Conservation (phyloP, 2,888 invertebrate genomes). For the Xestia sexstrigata region DNA sequence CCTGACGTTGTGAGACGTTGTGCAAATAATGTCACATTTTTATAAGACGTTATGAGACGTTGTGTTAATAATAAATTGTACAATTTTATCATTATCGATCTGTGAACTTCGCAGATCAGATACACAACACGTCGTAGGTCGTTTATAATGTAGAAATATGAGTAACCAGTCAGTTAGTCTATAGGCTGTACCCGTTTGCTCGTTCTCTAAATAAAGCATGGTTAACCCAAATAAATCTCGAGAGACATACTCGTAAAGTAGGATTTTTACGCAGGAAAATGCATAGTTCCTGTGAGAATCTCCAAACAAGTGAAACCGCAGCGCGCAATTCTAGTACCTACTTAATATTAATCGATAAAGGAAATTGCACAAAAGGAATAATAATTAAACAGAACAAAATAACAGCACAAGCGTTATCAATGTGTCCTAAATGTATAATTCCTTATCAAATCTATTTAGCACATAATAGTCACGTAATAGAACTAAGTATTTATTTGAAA, state of each 20-base stretch:
- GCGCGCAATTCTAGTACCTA: background rate
- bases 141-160: no score
- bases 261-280: background rate
- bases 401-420: slow-evolving; percentile 67
- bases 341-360: slow-evolving; percentile 4
- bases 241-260: background rate
- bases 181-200: no score
- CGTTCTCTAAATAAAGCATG: no score
- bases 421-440: slow-evolving; percentile 67
- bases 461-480: slow-evolving; percentile 36
- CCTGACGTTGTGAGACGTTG: no score
- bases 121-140: no score
- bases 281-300: background rate
- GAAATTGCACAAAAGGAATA: slow-evolving; percentile 12
- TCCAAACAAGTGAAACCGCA: slow-evolving; percentile 1
- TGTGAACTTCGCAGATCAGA: no score
- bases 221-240: background rate
- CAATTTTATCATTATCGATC: no score
- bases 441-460: slow-evolving; percentile 43
- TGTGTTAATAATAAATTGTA: no score
- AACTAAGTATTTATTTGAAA: slow-evolving; percentile 7
- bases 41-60: no score
- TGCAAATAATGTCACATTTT: no score
- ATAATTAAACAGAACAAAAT: slow-evolving; percentile 10
- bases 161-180: no score